A percentile compares a stretch with the other conserved stretches of the same genome.
Conservation (phyloP, 2,888 invertebrate species). For the Prionchulus punctatus region DNA sequence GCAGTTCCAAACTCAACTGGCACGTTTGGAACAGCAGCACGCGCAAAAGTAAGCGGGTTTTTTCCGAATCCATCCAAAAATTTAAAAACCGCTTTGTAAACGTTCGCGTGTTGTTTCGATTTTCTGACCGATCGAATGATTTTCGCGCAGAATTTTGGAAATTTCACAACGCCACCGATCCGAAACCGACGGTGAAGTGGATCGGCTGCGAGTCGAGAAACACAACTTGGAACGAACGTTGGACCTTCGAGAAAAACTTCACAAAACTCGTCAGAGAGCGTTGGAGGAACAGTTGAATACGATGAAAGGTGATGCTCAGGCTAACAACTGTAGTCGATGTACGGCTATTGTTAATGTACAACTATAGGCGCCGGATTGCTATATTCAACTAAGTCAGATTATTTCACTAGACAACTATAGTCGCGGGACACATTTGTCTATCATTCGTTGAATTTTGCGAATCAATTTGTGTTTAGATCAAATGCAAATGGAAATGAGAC, state of each 20-base stretch:
- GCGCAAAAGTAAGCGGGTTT: constrained; percentile 6
- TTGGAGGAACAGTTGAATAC: constrained; percentile 8
- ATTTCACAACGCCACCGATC: constrained; percentile 4
- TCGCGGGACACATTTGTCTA: too few relatives aligned
- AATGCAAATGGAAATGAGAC: too few relatives aligned
- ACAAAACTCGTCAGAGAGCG: constrained; percentile 1
- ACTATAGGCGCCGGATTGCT: too few relatives aligned
- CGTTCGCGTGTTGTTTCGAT: too few relatives aligned
- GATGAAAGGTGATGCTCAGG: neutral
- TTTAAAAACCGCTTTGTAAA: too few relatives aligned
- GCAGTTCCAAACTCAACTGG: constrained; percentile 5
- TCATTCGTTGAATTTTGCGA: too few relatives aligned
- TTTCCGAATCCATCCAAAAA: neutral
- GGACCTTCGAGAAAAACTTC: constrained; percentile 7
- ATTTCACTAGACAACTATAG: too few relatives aligned
- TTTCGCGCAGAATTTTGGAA: constrained; percentile 4
- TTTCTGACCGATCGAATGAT: neutral
- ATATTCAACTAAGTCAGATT: too few relatives aligned
- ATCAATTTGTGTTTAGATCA: too few relatives aligned
- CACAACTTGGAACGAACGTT: constrained; percentile 3
- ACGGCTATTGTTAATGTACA: too few relatives aligned
- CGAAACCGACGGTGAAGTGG: constrained; percentile 7
- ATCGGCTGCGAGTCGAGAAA: constrained; percentile 8
- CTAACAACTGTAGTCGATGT: too few relatives aligned
- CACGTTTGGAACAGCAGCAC: constrained; percentile 8